Conservation (phyloP, 2,888 invertebrate genomes). For the Temnothorax rugatulus region DNA sequence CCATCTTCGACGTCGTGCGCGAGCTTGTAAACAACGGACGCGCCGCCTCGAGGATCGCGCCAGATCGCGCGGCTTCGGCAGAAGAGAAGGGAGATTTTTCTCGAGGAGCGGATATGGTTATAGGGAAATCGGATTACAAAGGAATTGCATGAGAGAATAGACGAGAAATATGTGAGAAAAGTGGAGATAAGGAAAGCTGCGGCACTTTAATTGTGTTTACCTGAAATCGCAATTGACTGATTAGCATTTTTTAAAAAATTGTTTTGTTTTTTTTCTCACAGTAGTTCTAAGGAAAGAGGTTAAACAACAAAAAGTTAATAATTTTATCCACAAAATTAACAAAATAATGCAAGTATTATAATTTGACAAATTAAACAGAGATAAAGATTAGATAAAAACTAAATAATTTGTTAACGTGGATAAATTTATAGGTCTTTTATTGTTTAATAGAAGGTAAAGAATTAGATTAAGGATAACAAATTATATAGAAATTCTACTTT, state of each 20-base stretch:
- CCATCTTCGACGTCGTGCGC: conserved; percentile 38
- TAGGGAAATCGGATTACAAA: background rate
- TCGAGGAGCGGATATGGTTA: background rate
- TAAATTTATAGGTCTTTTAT: background rate
- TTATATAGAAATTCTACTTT: background rate
- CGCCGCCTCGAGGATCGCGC: background rate
- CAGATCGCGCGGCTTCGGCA: background rate
- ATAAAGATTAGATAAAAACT: background rate
- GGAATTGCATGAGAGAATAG: background rate
- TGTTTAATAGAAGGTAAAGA: background rate
- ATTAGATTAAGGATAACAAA: background rate
- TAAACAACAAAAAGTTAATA: background rate
- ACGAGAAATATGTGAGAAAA: background rate
- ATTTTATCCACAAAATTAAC: background rate
- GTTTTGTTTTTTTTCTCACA: background rate
- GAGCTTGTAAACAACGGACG: conserved; percentile 37
- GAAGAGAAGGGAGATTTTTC: background rate
- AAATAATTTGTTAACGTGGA: background rate
- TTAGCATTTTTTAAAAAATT: background rate
- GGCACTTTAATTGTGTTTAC: background rate
- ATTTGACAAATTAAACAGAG: background rate
- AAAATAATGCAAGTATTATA: background rate
- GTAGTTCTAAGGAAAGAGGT: background rate
- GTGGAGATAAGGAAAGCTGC: background rate
- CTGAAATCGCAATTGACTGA: background rate